A percentile compares a stretch with the other conserved stretches of the same genome.
phyloP scores from a whole-genome alignment of 2,113 vertebrate species.

The Pristiophorus japonicus region DNA sequence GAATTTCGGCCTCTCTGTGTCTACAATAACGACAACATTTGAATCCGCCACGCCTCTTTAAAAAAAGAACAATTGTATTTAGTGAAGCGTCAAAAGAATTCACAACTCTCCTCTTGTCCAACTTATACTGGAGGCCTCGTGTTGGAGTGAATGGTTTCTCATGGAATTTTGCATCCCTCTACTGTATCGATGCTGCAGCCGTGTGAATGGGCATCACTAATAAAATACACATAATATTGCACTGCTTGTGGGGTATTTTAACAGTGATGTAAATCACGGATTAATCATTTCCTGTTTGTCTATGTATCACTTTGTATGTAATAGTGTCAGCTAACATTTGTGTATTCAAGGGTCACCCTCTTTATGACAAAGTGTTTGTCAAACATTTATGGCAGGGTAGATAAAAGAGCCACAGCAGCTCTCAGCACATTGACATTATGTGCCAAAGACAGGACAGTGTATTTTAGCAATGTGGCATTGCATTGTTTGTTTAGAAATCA shows the following conservation, averaged over 20 bases:
- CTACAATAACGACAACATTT: neutral
- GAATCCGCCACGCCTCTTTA: neutral
- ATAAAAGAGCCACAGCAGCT: neutral
- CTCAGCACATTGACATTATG: neutral
- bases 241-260: too few relatives aligned
- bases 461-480: neutral
- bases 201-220: too few relatives aligned
- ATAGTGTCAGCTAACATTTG: neutral
- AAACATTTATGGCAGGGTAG: neutral
- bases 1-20: too few relatives aligned
- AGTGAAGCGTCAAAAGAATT: neutral
- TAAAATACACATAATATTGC: too few relatives aligned
- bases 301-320: neutral
- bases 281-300: neutral
- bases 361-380: neutral
- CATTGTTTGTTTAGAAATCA: neutral
- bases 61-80: neutral
- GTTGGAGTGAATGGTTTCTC: too few relatives aligned
- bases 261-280: neutral
- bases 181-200: too few relatives aligned
- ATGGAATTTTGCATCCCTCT: too few relatives aligned
- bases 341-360: neutral
- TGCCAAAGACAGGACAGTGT: too few relatives aligned
- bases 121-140: neutral
- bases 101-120: neutral